Evolutionary conservation across 2,113 vertebrate genomes (phyloP).

Genomic region (Notarius quadriscutis): DNA sequence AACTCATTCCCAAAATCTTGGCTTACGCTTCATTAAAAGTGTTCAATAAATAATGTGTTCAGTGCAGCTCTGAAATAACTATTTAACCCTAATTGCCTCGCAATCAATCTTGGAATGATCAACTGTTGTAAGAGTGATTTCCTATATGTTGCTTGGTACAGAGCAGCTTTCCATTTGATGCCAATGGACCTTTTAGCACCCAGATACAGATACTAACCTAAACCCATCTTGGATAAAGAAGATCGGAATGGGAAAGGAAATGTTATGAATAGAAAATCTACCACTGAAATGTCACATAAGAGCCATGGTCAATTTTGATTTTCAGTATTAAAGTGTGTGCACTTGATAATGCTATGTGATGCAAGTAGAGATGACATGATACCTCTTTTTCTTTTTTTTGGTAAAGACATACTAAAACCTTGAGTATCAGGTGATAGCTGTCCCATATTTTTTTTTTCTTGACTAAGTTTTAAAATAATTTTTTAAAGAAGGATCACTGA

Average conservation of each 20-base stretch:
- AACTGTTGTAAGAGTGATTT: constrained; percentile 30
- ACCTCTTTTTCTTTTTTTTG: too few relatives aligned
- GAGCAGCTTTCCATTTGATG: constrained; percentile 12
- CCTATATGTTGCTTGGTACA: constrained; percentile 4
- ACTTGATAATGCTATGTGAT: neutral
- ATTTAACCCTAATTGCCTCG: constrained; percentile 55
- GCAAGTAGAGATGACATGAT: too few relatives aligned
- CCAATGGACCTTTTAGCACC: neutral
- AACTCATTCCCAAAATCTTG: constrained; percentile 36
- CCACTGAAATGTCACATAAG: neutral
- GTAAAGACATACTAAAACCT: too few relatives aligned
- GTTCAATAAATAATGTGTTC: constrained; percentile 55
- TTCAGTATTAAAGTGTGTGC: neutral
- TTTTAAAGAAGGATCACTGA: neutral
- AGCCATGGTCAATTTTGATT: neutral
- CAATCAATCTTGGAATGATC: constrained; percentile 49
- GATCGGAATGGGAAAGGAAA: neutral
- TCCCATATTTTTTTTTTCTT: neutral
- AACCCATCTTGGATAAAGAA: neutral
- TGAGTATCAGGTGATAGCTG: too few relatives aligned
- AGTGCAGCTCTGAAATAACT: constrained; percentile 48
- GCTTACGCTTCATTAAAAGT: constrained; percentile 47
- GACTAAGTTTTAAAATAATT: neutral
- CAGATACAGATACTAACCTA: constrained; percentile 36
- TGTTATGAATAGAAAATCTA: neutral